Percentiles rank a stretch among this genome's conserved stretches.
phyloP scores from a whole-genome alignment of 2,113 vertebrate species.

The Haplochromis burtoni region DNA sequence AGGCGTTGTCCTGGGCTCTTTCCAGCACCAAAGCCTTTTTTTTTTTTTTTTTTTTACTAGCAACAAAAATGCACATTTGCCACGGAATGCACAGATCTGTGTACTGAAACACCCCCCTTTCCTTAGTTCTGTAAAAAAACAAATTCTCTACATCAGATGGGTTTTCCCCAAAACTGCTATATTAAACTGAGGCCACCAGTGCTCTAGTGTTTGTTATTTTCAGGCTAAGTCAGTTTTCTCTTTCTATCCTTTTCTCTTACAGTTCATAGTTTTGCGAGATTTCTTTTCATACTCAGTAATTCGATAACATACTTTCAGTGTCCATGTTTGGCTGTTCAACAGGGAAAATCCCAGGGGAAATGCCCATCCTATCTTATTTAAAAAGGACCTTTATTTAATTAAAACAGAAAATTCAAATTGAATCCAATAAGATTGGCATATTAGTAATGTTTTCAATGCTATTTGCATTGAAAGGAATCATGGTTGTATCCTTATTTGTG shows the following conservation, averaged over 20 bases:
- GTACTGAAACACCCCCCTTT: not conserved
- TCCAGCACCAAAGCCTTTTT: constrained; percentile 12
- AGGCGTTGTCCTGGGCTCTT: constrained; percentile 29
- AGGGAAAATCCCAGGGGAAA: not conserved
- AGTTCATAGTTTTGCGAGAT: not conserved
- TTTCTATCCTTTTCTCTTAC: not conserved
- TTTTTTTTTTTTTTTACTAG: not conserved
- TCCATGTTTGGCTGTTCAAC: not conserved
- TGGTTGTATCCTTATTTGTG: not conserved
- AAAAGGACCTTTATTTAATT: not conserved
- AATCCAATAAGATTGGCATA: not conserved
- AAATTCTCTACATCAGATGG: not conserved
- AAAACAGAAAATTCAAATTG: not conserved
- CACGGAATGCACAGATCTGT: not conserved
- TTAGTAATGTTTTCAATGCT: not conserved
- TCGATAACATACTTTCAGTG: not conserved
- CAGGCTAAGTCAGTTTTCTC: not conserved
- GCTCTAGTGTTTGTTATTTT: not conserved
- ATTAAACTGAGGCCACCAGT: not conserved
- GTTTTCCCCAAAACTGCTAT: not conserved
- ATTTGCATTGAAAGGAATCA: not conserved
- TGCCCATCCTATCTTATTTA: not conserved
- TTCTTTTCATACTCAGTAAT: not conserved
- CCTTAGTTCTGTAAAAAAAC: not conserved
- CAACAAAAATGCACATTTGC: constrained; percentile 7